Evolutionary conservation across 2,113 vertebrate species (phyloP), one percentile per base, ranked within the genome.

Genomic region (Epinephelus fuscoguttatus): DNA sequence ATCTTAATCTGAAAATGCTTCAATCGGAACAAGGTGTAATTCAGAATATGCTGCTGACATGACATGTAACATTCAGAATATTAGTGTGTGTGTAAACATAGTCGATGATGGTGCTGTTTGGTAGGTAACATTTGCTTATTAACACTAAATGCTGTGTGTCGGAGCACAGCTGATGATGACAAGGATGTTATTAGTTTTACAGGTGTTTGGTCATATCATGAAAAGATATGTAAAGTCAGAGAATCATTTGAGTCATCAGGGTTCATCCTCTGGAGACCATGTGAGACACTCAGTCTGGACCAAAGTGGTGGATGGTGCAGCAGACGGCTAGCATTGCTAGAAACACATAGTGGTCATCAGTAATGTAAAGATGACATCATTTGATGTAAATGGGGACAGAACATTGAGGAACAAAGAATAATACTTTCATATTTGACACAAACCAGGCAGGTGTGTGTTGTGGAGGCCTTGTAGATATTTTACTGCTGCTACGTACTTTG

Each of bases 401-500:
- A 45, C 12, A 10, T 5, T 50, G 9, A 42, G n/a, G 19, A 62
- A 56, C 37, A 62, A 11, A 21, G 23, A 19, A 27, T 2, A 1
- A 4, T 13, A 13, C n/a, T 42, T 21, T 10, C 13, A 10, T 6
- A 3, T 61, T 25, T 25, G 25, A 68, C 21, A n/a, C 21, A 6
- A 50, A 68, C 6, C 53, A 62, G 47, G 7, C 1, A 2, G 4
- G 37, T 66, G 49, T 74, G 27, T 72, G 42, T 14, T 63, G n/a
- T 27, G 18, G 25, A 17, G n/a, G 25, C 17, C 23, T 37, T 1
- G 21, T 1, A 37, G 4, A 27, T 49, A 4, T 68, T 81, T 56
- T 40, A 79, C 3, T 78, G 52, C 70, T 86, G 80, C 80, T 88
- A 72, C 4, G 64, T 60, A 27, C 67, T 47, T 49, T 37, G 14